A percentile compares a stretch with the other conserved stretches of the same genome.
phyloP scores from a whole-genome alignment of 2,113 vertebrate species.

The Aythya baeri region DNA sequence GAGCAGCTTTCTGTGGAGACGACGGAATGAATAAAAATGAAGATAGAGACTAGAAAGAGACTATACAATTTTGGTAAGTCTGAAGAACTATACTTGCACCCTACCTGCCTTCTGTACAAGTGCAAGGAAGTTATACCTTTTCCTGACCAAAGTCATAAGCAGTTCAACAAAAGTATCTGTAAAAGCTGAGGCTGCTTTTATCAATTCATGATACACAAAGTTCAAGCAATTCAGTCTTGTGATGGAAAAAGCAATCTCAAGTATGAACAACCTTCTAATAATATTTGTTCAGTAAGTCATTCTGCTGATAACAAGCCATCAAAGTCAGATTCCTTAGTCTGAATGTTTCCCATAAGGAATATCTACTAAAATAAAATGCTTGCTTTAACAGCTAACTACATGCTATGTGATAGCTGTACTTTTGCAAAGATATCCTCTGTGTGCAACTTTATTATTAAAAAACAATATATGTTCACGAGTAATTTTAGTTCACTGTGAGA shows the following conservation, averaged over 20 bases:
- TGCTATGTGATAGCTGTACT: not conserved
- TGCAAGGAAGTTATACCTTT: not conserved
- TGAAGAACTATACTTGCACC: not conserved
- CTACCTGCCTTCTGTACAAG: not conserved
- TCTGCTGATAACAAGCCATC: constrained; percentile 63
- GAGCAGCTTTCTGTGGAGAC: not conserved
- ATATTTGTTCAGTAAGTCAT: constrained; percentile 77
- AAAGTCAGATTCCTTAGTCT: constrained; percentile 44
- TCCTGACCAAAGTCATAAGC: not conserved
- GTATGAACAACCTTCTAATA: constrained; percentile 71
- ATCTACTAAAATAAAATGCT: not conserved
- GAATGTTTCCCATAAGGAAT: constrained; percentile 27
- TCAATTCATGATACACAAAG: constrained; percentile 58
- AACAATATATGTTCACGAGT: not conserved
- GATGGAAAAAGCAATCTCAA: constrained; percentile 68
- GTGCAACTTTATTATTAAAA: not conserved
- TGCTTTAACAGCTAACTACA: not conserved
- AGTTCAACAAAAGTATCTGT: constrained; percentile 29
- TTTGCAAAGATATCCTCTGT: not conserved
- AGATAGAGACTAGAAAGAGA: not conserved
- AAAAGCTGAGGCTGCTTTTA: constrained; percentile 50
- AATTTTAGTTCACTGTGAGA: not conserved
- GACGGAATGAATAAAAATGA: not conserved
- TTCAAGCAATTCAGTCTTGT: constrained; percentile 55
- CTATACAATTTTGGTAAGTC: not conserved